These are phyloP conservation scores for Lophochroa leadbeateri DNA, from an alignment of 2,113 vertebrate genomes.

Conservation along the genomic window DNA sequence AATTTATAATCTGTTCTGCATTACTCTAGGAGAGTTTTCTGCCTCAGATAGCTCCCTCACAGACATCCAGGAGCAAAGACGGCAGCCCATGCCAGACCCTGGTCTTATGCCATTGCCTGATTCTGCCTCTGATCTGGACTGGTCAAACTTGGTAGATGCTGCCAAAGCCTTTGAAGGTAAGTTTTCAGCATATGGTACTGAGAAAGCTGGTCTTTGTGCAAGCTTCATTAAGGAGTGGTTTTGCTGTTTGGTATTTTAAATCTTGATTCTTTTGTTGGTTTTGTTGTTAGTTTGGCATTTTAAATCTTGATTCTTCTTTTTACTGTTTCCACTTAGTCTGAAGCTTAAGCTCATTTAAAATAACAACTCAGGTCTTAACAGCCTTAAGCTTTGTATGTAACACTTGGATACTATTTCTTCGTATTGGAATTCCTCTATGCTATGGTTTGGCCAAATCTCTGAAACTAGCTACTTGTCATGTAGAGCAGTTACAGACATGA, in stretches of 20 bases:
- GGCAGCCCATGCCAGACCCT: conserved; percentile 86
- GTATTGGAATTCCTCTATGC: not conserved
- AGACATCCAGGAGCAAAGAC: conserved; percentile 85
- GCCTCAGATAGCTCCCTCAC: conserved; percentile 89
- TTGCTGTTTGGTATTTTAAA: not conserved
- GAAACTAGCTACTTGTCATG: not conserved
- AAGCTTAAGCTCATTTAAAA: not conserved
- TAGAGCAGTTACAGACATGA: not conserved
- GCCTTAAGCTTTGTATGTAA: not conserved
- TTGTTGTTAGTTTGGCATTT: not conserved
- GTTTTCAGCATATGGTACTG: not conserved
- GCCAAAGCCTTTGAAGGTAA: conserved; percentile 96
- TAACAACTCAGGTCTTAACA: not conserved
- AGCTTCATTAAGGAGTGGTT: not conserved
- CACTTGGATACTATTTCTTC: not conserved
- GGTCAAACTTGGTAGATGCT: conserved; percentile 94
- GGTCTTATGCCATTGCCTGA: conserved; percentile 93
- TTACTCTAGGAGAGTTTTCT: conserved; percentile 85
- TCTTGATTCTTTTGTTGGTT: not conserved
- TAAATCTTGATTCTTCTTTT: not conserved
- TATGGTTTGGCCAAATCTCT: not conserved
- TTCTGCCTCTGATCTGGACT: conserved; percentile 88
- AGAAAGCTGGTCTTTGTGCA: not conserved
- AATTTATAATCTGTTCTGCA: not conserved
- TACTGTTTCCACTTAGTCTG: not conserved